Base-by-base conservation (phyloP, 2,888 invertebrate genomes). In the Nasonovia ribisnigri region DNA sequence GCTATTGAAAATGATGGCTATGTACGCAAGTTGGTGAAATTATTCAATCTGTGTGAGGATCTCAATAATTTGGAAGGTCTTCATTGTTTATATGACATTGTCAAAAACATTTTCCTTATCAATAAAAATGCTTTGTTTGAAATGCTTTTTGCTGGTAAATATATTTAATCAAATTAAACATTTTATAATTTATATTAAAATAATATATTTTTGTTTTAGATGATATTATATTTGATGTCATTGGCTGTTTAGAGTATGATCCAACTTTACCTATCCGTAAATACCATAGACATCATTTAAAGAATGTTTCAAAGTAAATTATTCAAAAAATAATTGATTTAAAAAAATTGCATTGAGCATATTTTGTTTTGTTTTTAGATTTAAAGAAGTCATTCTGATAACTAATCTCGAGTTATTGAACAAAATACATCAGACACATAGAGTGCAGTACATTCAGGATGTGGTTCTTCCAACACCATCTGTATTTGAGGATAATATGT, bases 341-440 rank as follows among this genome's bases (percentile, higher is more conserved):
- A 84, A 46, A 54, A 24, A 46, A 54, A 89, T 43, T 36, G 43
- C 8, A 20, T 36, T 46, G 36, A 93, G 11, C 77, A 77, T 94
- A 86, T 48, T 93, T 67, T 54, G 51, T 94, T 57, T 84, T 91
- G 10, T 43, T 95, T 95, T 11, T 94, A 95, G 97, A 96, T 98
- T 98, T 96, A 97, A 98, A 95, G 98, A 98, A 96, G 98, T 98
- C 94, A 98, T 99, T 95, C 99, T 99, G 94, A 99, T 99, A 94
- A 97, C 98, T 95, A 99, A 99, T 96, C 97, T 97, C 95, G 99
- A 99, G 96, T 97, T 99, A 95, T 96, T 99, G 95, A 98, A 98
- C 94, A 99, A 99, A 97, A 99, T 99, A 95, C 99, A 99, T 96
- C 99, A 99, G 96, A 99, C 99, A 94, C 99, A 99, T 96, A 97